Base-by-base conservation (phyloP, 2,888 invertebrate species). In the Mesorhabditis spiculigera region DNA sequence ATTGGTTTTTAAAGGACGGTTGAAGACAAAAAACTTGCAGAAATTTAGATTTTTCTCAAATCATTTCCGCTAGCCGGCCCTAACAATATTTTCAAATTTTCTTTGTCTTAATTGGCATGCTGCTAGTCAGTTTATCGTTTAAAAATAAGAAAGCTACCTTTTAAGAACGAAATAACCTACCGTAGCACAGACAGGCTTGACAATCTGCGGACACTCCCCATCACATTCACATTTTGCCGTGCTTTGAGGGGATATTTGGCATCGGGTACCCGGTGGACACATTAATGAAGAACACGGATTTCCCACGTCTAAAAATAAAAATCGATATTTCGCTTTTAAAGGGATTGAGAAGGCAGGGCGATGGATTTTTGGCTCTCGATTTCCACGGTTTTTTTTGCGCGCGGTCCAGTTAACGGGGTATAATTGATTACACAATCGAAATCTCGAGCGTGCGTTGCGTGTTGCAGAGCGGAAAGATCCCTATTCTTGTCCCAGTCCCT, bases 181-280 rank as follows among this genome's bases (percentile, higher is more conserved):
- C 58, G 77, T 75, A 5, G 73, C 76, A 71, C 78, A 78, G 43
- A 78, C 81, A 4, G 81, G 82, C 66, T 78, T 73, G 78, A 82
- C 76, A 1, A 81, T 70, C n/a, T 75, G 75, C 43, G 79, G 75
- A 65, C 82, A 82, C 8, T 70, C 71, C 13, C 73, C 68, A 0
- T 70, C 70, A 70, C 81, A 79, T 67, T 75, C 73, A 64, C 79
- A 81, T 4, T 73, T 65, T 0, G 79, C 80, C 6, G 66, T 69
- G 50, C 68, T 69, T 41, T 73, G 66, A 6, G 69, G 63, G 50
- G 66, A 68, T 73, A 90, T 90, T 79, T 90, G 90, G 86, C 93
- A 93, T 68, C 90, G 89, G 0, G 91, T 90, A 82, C 92, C 92
- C 81, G 90, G 91, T 81, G 91, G 91, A 87, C 93, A 93, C 77